Conservation (phyloP, 2,888 invertebrate genomes). For the Caenorhabditis sp. region DNA sequence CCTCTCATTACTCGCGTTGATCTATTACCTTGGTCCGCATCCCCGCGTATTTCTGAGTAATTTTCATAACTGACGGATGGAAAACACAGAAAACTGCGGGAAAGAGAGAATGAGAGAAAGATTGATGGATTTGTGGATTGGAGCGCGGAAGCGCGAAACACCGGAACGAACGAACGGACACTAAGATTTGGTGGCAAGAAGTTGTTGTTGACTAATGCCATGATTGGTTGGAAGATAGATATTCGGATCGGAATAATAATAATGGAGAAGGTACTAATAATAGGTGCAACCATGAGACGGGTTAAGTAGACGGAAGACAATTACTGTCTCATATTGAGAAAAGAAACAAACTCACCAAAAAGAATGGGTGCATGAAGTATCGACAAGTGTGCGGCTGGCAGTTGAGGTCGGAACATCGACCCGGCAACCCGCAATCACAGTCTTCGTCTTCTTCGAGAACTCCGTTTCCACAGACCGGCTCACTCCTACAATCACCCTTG, state of each 20-base stretch:
- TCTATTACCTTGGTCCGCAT: slow-evolving; percentile 58
- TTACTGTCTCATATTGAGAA: too few relatives aligned
- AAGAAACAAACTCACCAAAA: slow-evolving; percentile 63
- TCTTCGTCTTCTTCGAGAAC: slow-evolving; percentile 77
- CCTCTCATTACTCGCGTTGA: slow-evolving; percentile 58
- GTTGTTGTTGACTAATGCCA: slow-evolving; percentile 39
- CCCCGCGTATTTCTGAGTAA: slow-evolving; percentile 41
- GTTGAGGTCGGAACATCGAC: slow-evolving; percentile 72
- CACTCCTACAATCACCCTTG: slow-evolving; percentile 62
- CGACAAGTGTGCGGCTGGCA: slow-evolving; percentile 75
- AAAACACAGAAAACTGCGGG: slow-evolving; percentile 13
- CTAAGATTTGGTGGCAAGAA: slow-evolving; percentile 35
- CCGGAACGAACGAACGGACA: slow-evolving; percentile 10
- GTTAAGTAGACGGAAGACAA: too few relatives aligned
- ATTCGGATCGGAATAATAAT: slow-evolving; percentile 14
- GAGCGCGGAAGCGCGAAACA: slow-evolving; percentile 35
- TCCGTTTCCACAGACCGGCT: slow-evolving; percentile 79
- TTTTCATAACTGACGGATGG: slow-evolving; percentile 45
- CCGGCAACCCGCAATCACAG: slow-evolving; percentile 80
- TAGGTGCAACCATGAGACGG: too few relatives aligned
- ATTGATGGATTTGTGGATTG: slow-evolving; percentile 52
- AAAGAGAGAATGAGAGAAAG: slow-evolving; percentile 35
- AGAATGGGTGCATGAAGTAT: slow-evolving; percentile 68
- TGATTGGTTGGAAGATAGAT: slow-evolving; percentile 9
- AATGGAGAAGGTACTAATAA: not conserved